phyloP scores from a whole-genome alignment of 30 jellyfish, hydroid and myxozoan species.

The Mastigias papua region DNA sequence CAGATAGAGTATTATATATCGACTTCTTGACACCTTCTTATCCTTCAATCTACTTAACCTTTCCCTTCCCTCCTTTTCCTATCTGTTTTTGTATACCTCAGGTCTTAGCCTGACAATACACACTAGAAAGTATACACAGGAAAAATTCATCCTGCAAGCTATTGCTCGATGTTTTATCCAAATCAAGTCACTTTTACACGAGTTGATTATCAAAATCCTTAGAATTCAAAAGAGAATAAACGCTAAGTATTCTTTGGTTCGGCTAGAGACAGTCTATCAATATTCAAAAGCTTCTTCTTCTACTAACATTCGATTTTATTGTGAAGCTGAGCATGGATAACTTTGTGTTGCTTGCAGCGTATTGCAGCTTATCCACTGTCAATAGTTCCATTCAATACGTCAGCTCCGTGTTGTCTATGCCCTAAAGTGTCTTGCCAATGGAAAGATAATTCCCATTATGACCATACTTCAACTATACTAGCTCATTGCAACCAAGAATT shows the following conservation, averaged over 20 bases:
- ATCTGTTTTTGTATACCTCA: too few relatives aligned
- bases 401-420: background rate
- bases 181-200: background rate
- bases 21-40: too few relatives aligned
- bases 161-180: background rate
- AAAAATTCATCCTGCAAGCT: too few relatives aligned
- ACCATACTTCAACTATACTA: background rate
- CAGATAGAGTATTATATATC: too few relatives aligned
- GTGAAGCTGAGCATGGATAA: slow-evolving; percentile 1
- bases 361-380: background rate
- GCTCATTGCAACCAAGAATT: slow-evolving; percentile 1
- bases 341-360: background rate
- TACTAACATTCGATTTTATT: background rate
- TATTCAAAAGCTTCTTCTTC: background rate
- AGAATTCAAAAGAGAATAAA: background rate
- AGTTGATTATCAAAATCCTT: background rate
- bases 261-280: background rate
- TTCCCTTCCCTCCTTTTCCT: too few relatives aligned
- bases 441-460: background rate
- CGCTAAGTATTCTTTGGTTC: background rate
- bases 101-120: too few relatives aligned
- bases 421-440: background rate
- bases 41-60: too few relatives aligned
- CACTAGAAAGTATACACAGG: too few relatives aligned
- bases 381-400: background rate